Percentiles rank a stretch among this genome's conserved stretches.
Evolutionary conservation across 92 coral and sea anemone genomes (phyloP).

Genomic region (Zoanthus sansibaricus): DNA sequence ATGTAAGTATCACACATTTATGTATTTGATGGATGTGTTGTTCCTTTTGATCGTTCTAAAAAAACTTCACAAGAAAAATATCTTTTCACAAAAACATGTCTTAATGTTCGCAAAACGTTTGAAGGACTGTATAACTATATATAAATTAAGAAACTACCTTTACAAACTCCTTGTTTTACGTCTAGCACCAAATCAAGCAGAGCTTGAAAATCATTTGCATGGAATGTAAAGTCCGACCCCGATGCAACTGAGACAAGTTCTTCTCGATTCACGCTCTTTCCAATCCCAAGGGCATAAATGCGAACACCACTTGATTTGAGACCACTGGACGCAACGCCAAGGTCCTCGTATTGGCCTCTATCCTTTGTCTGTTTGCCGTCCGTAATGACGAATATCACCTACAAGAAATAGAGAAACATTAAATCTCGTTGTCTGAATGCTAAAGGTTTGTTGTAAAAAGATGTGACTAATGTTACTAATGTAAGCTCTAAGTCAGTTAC

Average conservation of each 20-base stretch:
- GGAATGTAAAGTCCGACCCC: slow-evolving; percentile 5
- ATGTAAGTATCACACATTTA: too few relatives aligned
- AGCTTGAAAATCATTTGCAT: background rate
- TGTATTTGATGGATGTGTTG: too few relatives aligned
- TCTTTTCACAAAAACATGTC: too few relatives aligned
- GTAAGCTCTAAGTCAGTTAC: too few relatives aligned
- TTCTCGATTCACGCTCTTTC: slow-evolving; percentile 39
- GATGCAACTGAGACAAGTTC: slow-evolving; percentile 42
- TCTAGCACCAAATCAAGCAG: slow-evolving; percentile 23
- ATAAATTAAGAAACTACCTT: background rate
- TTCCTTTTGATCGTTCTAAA: too few relatives aligned
- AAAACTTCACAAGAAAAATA: too few relatives aligned
- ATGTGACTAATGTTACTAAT: too few relatives aligned
- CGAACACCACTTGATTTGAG: slow-evolving; percentile 52
- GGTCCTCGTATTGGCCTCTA: slow-evolving; percentile 36
- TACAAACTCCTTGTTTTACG: slow-evolving; percentile 31
- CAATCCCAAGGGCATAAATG: slow-evolving; percentile 58
- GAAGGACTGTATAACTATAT: background rate
- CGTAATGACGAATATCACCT: slow-evolving; percentile 35
- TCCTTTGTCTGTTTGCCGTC: slow-evolving; percentile 39
- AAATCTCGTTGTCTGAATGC: background rate
- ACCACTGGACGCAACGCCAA: slow-evolving; percentile 51
- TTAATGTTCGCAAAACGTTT: background rate
- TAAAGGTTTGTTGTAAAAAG: background rate
- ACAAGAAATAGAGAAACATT: background rate